phyloP scores from a whole-genome alignment of 1,140 invertebrate species.

The Aradophagus sp. region DNA sequence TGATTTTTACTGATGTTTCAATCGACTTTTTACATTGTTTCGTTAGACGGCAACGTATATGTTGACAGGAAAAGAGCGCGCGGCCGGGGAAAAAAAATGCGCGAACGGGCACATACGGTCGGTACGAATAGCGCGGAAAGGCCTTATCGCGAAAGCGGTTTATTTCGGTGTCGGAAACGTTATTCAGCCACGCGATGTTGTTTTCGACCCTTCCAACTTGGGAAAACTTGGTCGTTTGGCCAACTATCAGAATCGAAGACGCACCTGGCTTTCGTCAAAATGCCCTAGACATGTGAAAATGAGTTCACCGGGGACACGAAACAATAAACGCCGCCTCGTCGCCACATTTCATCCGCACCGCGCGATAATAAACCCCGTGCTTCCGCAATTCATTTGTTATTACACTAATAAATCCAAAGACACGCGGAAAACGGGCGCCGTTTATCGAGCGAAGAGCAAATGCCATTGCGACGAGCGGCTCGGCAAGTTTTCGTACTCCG shows the following conservation, averaged over 20 bases:
- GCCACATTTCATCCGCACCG: neutral
- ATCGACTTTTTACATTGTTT: slow-evolving; percentile 42
- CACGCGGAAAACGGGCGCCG: no score
- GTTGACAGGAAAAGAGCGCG: slow-evolving; percentile 36
- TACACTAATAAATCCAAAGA: no score
- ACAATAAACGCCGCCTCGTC: no score
- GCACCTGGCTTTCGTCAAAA: slow-evolving; percentile 52
- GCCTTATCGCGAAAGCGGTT: slow-evolving; percentile 59
- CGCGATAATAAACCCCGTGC: no score
- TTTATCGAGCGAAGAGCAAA: no score
- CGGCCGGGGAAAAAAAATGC: slow-evolving; percentile 32
- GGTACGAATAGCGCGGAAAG: slow-evolving; percentile 60
- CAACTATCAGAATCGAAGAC: slow-evolving; percentile 57
- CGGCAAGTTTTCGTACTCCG: no score
- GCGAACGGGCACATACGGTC: slow-evolving; percentile 53
- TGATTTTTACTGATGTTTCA: slow-evolving; percentile 48
- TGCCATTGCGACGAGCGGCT: no score
- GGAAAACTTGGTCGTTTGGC: slow-evolving; percentile 55
- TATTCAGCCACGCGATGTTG: slow-evolving; percentile 59
- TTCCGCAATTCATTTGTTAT: no score
- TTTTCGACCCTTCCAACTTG: slow-evolving; percentile 56
- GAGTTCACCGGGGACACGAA: slow-evolving; percentile 50
- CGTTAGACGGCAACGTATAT: slow-evolving; percentile 34
- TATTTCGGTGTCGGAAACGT: slow-evolving; percentile 58
- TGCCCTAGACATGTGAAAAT: slow-evolving; percentile 54